phyloP scores from a whole-genome alignment of 2,797 vertebrate genomes.

The Scarus forsteni region DNA sequence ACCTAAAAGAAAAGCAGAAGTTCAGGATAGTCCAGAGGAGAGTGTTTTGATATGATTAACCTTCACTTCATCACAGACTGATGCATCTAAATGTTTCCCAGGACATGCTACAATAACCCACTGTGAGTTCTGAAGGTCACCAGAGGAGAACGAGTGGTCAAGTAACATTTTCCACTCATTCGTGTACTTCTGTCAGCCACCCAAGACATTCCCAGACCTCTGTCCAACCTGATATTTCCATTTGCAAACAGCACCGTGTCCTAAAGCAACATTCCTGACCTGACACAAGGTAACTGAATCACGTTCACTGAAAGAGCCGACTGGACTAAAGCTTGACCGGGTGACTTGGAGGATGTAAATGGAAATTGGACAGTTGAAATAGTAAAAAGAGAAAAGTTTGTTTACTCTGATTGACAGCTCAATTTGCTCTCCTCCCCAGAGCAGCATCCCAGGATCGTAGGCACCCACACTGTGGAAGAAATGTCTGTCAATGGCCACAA shows the following conservation, averaged over 20 bases:
- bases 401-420: conserved; percentile 92
- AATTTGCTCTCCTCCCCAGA: conserved; percentile 86
- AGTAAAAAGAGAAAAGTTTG: too few species aligned
- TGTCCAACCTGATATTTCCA: conserved; percentile 40
- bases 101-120: neutral
- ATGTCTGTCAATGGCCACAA: conserved; percentile 87
- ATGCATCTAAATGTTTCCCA: neutral
- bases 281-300: conserved; percentile 44
- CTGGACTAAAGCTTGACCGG: neutral
- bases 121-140: neutral
- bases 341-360: neutral
- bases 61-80: neutral
- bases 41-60: neutral
- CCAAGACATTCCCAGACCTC: conserved; percentile 54
- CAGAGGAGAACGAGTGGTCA: conserved; percentile 8
- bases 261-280: conserved; percentile 46
- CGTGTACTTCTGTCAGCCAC: neutral
- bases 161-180: conserved; percentile 21
- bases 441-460: conserved; percentile 89
- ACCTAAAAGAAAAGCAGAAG: conserved; percentile 75
- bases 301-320: neutral
- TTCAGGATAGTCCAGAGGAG: neutral
- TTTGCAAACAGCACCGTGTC: conserved; percentile 60
- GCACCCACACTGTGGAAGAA: conserved; percentile 92
- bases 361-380: neutral